Percentiles rank a stretch among this genome's conserved stretches.
Evolutionary conservation across 2,888 invertebrate genomes (phyloP).

Genomic region (Saturnia japonica): DNA sequence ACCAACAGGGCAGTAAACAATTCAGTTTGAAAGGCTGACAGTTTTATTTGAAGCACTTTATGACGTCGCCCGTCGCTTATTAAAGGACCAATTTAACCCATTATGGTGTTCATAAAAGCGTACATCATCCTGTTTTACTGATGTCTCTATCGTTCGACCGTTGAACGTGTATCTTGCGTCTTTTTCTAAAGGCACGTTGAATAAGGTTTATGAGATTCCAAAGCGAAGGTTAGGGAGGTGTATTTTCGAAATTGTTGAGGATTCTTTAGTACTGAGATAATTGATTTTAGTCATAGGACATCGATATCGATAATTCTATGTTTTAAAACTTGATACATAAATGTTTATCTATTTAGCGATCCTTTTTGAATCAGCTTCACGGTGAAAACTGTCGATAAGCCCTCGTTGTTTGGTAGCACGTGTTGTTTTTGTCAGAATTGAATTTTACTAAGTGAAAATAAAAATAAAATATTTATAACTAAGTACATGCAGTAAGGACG

Average conservation of each 20-base stretch:
- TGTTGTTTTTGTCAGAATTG: no score
- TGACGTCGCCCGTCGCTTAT: constrained; percentile 51
- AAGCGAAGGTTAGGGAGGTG: constrained; percentile 56
- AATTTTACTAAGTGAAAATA: no score
- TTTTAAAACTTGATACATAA: no score
- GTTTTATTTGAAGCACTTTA: constrained; percentile 69
- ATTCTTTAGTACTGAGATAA: constrained; percentile 35
- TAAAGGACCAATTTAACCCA: constrained; percentile 76
- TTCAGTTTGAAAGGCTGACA: constrained; percentile 53
- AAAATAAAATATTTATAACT: no score
- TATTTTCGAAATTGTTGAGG: constrained; percentile 69
- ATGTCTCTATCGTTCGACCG: constrained; percentile 45
- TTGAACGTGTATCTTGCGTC: constrained; percentile 37
- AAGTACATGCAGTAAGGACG: not conserved
- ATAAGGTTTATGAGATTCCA: constrained; percentile 73
- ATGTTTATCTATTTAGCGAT: no score
- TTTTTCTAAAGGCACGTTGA: constrained; percentile 45
- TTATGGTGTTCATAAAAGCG: constrained; percentile 77
- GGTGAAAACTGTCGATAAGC: no score
- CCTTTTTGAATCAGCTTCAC: no score
- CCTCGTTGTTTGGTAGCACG: no score
- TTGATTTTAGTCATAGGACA: not conserved
- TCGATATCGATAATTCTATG: constrained; percentile 15
- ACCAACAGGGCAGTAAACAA: constrained; percentile 49
- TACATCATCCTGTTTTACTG: constrained; percentile 76